These are phyloP conservation scores for Mesochorus sp. DNA, from an alignment of 2,888 invertebrate genomes.

Conservation along the genomic window DNA sequence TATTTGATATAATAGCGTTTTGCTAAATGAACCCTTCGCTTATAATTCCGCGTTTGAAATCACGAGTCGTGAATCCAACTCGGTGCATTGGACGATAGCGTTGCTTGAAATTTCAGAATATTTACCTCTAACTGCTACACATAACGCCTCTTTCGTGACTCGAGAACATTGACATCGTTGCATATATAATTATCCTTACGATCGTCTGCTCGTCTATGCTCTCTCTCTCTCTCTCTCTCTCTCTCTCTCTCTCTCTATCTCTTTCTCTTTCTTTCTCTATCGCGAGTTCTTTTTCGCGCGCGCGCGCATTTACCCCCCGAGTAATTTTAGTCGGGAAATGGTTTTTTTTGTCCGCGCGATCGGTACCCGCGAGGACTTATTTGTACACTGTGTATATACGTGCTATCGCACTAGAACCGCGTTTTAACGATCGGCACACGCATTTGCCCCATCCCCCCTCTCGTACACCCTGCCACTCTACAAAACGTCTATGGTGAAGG, in stretches of 20 bases:
- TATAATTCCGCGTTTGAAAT: no score
- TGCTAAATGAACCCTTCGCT: no score
- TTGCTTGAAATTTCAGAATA: no score
- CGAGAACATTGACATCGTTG: conserved; percentile 54
- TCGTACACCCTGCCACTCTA: conserved; percentile 36
- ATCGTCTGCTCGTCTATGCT: conserved; percentile 45
- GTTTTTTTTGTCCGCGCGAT: conserved; percentile 61
- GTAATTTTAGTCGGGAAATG: conserved; percentile 41
- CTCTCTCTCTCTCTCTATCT: conserved; percentile 2
- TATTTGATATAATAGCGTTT: no score
- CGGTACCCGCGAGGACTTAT: conserved; percentile 35
- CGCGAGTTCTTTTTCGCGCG: conserved; percentile 15
- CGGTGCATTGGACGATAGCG: no score
- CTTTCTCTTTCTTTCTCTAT: conserved; percentile 14
- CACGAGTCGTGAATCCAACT: no score
- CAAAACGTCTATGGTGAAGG: conserved; percentile 14
- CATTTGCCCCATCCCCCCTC: conserved; percentile 15
- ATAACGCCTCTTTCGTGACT: conserved; percentile 42
- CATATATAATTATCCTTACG: conserved; percentile 54
- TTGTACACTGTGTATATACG: conserved; percentile 20
- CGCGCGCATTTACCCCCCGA: background rate
- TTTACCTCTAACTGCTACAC: no score
- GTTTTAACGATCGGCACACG: conserved; percentile 55
- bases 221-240: conserved; percentile 7
- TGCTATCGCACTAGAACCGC: conserved; percentile 41